These are phyloP conservation scores for Tinamus guttatus DNA, from an alignment of 2,113 vertebrate genomes.

Conservation along the genomic window DNA sequence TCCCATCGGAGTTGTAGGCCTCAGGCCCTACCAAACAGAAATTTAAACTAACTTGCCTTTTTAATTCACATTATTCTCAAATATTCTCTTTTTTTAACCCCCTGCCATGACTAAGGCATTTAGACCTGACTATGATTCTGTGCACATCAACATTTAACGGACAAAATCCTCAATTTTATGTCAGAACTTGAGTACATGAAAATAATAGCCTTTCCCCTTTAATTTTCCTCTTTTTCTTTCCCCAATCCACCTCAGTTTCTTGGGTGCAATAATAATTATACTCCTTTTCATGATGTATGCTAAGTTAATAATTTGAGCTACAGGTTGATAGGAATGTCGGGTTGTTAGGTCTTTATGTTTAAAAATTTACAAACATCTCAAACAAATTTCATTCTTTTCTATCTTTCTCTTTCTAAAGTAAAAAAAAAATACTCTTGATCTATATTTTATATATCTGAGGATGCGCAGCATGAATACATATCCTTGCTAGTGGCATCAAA, in stretches of 20 bases:
- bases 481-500: not conserved
- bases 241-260: not conserved
- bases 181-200: conserved; percentile 14
- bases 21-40: conserved; percentile 87
- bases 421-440: not conserved
- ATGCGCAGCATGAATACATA: not conserved
- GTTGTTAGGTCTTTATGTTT: conserved; percentile 2
- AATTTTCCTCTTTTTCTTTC: not conserved
- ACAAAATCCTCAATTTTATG: conserved; percentile 52
- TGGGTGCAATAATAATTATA: not conserved
- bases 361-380: conserved; percentile 66
- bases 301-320: conserved; percentile 63
- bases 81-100: conserved; percentile 76
- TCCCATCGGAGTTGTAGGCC: conserved; percentile 86
- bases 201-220: conserved; percentile 23
- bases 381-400: not conserved
- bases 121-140: conserved; percentile 60
- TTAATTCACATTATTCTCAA: conserved; percentile 84
- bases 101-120: conserved; percentile 75
- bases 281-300: conserved; percentile 2
- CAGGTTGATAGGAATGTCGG: not conserved
- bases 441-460: conserved; percentile 46
- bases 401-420: conserved; percentile 11
- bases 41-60: conserved; percentile 86
- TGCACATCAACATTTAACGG: conserved; percentile 56